Percentiles rank a stretch among this genome's conserved stretches.
phyloP scores from a whole-genome alignment of 1,140 invertebrate genomes.

The Nymphalis io region DNA sequence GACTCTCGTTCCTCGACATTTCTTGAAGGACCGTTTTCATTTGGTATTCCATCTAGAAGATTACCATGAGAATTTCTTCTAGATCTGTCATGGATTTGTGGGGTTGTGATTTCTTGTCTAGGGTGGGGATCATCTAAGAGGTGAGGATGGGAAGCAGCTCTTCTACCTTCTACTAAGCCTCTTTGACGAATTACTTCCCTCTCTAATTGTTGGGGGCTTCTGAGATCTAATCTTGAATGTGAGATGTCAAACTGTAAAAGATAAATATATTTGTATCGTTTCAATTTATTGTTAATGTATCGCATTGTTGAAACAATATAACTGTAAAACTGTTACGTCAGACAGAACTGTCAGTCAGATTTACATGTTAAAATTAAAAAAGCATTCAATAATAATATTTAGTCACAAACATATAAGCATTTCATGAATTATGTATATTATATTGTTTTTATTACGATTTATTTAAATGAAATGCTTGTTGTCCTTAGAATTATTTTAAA shows the following conservation, averaged over 20 bases:
- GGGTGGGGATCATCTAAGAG: slow-evolving; percentile 81
- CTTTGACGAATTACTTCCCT: slow-evolving; percentile 80
- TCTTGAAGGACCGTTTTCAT: slow-evolving; percentile 53
- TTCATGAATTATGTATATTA: too few species aligned
- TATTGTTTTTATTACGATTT: too few species aligned
- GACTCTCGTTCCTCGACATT: slow-evolving; percentile 79
- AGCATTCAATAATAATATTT: slow-evolving; percentile 1
- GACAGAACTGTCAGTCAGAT: too few species aligned
- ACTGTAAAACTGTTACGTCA: too few species aligned
- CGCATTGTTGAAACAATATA: too few species aligned
- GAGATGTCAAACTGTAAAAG: slow-evolving; percentile 69
- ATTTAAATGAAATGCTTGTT: too few species aligned
- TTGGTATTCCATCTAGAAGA: slow-evolving; percentile 75
- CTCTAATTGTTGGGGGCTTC: slow-evolving; percentile 83
- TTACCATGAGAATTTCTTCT: slow-evolving; percentile 82
- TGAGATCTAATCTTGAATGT: slow-evolving; percentile 71
- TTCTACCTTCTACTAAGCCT: slow-evolving; percentile 79
- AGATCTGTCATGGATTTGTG: slow-evolving; percentile 67
- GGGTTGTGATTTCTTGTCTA: slow-evolving; percentile 61
- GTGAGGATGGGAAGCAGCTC: slow-evolving; percentile 85
- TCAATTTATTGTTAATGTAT: too few species aligned
- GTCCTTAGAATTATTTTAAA: too few species aligned
- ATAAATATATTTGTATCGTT: background rate
- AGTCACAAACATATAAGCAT: slow-evolving; percentile 24
- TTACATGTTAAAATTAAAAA: background rate